Percentiles rank a stretch among this genome's conserved stretches.
phyloP scores from a whole-genome alignment of 2,888 invertebrate genomes.

The Nemoura dubitans region DNA sequence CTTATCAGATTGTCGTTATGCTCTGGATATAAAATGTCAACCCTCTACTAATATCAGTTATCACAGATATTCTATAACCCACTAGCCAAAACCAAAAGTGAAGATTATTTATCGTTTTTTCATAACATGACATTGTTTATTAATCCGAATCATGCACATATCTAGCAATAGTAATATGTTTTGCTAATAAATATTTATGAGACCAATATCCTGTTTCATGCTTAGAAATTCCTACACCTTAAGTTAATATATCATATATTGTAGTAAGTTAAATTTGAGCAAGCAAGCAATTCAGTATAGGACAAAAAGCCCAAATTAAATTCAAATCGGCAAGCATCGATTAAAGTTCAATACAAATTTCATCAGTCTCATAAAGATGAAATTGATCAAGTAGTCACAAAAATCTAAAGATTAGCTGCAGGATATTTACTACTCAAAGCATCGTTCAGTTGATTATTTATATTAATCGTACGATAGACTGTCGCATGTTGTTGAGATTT shows the following conservation, averaged over 20 bases:
- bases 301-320: not conserved
- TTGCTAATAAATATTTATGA: not conserved
- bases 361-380: constrained; percentile 4
- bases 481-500: constrained; percentile 23
- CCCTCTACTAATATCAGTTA: not conserved
- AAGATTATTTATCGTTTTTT: not conserved
- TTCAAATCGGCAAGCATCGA: not conserved
- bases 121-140: not conserved
- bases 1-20: not conserved
- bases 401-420: constrained; percentile 29
- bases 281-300: not conserved
- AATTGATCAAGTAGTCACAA: constrained; percentile 8
- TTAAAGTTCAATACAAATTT: not conserved
- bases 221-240: constrained; percentile 1
- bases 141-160: not conserved
- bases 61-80: not conserved
- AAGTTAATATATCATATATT: not conserved
- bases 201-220: constrained; percentile 9
- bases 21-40: not conserved
- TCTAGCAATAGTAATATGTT: not conserved
- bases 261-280: not conserved
- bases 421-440: constrained; percentile 34
- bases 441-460: constrained; percentile 24
- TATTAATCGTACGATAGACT: constrained; percentile 15
- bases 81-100: constrained; percentile 1